phyloP scores from a whole-genome alignment of 2,113 vertebrate species.

The Pogona vitticeps region DNA sequence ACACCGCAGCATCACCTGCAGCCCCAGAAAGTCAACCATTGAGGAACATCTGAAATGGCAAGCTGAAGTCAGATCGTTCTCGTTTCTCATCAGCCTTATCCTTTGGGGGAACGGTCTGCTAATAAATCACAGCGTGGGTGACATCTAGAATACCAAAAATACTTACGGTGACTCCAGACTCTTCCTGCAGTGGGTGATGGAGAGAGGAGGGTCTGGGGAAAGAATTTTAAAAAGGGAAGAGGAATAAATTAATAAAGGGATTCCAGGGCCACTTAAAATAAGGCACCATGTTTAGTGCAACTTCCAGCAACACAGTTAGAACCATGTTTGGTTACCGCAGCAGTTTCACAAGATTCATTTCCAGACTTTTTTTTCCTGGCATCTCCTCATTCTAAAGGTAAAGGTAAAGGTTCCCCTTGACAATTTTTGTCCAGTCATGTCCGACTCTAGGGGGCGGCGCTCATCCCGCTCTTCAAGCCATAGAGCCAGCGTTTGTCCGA shows the following conservation, averaged over 20 bases:
- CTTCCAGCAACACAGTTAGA: too few species aligned
- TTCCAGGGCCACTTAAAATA: constrained; percentile 40
- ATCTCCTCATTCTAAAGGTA: too few species aligned
- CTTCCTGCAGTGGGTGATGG: constrained; percentile 99
- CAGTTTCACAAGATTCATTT: too few species aligned
- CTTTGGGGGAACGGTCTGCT: background rate
- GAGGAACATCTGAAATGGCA: background rate
- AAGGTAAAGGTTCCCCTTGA: too few species aligned
- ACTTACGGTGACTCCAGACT: constrained; percentile 99
- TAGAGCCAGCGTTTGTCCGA: too few species aligned
- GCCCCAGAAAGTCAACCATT: too few species aligned
- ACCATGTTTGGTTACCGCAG: too few species aligned
- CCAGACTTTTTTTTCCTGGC: too few species aligned
- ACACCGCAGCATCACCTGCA: too few species aligned
- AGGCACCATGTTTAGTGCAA: constrained; percentile 35
- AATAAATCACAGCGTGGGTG: constrained; percentile 28
- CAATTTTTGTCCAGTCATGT: too few species aligned
- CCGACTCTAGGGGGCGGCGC: too few species aligned
- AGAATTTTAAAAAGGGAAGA: constrained; percentile 63
- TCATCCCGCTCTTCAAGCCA: too few species aligned
- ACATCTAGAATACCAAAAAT: constrained; percentile 18
- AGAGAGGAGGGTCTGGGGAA: constrained; percentile 94
- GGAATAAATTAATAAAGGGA: constrained; percentile 59
- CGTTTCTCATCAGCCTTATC: background rate
- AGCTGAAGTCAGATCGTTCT: background rate